phyloP scores from a whole-genome alignment of 2,888 invertebrate genomes.

The Apamea anceps region DNA sequence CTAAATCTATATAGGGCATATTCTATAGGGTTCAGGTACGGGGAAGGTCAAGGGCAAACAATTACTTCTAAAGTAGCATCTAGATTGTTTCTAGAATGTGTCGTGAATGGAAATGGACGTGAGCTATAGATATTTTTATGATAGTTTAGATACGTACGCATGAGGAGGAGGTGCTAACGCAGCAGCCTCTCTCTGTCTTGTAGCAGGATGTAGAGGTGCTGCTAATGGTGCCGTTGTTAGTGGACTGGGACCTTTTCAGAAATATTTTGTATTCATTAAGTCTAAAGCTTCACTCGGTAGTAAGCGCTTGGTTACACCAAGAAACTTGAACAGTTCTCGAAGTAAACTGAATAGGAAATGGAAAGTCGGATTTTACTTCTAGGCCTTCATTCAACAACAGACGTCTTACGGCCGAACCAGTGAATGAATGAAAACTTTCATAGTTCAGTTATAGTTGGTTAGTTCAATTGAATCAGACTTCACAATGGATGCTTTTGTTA shows the following conservation, averaged over 20 bases:
- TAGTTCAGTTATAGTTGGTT: slow-evolving; percentile 11
- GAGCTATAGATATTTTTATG: slow-evolving; percentile 63
- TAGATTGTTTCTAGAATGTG: slow-evolving; percentile 78
- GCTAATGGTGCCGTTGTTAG: slow-evolving; percentile 84
- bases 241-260: slow-evolving; percentile 79
- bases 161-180: slow-evolving; percentile 87
- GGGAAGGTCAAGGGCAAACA: slow-evolving; percentile 34
- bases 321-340: slow-evolving; percentile 8
- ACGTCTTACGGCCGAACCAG: slow-evolving; percentile 12
- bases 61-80: slow-evolving; percentile 61
- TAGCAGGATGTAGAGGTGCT: slow-evolving; percentile 86
- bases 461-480: slow-evolving; percentile 33
- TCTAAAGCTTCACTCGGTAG: not conserved
- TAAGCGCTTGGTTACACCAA: not conserved
- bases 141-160: slow-evolving; percentile 80
- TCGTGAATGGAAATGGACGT: slow-evolving; percentile 85
- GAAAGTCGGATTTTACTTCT: slow-evolving; percentile 10
- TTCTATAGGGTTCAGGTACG: slow-evolving; percentile 25
- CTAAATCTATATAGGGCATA: slow-evolving; percentile 18
- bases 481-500: slow-evolving; percentile 45
- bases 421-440: slow-evolving; percentile 33
- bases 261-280: not conserved
- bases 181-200: slow-evolving; percentile 84
- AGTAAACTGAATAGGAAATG: slow-evolving; percentile 13
- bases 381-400: slow-evolving; percentile 40